Base-by-base conservation (phyloP, 2,888 invertebrate genomes). In the Sacculina carcini region DNA sequence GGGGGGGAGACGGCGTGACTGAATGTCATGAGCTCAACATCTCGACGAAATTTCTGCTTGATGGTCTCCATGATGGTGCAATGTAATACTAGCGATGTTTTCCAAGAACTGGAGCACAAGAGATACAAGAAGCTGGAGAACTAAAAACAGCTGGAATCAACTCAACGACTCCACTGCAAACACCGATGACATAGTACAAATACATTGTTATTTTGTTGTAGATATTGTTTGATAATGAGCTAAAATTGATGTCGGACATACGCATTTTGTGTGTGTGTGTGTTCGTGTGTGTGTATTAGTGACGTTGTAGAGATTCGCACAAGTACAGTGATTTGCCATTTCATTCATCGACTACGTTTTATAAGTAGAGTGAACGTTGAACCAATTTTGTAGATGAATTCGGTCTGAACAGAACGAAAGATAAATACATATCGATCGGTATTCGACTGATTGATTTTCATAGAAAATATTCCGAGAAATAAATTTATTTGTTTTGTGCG, bases 281-380 rank as follows among this genome's bases (percentile, higher is more conserved):
- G 2, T 21, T 10, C 16, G 21, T 14, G 16, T 40, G 16, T 40
- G 16, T 40, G 16, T 40, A 40, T 38, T 44, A 40, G 23, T 40
- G 26, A 40, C 23, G 40, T 24, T 40, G 21, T 9, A 3, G 21
- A 3, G 39, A 9, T 24, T 24, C 34, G 48, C 5, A 47, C 51
- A 31, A 48, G 52, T 5, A 49, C 50, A 31, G 50, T 50, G 34
- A 50, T 49, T 19, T 26, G 48, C 12, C 50, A 52, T 3, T 32
- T 50, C 12, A 23, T 52, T 7, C 52, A 54, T 50, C 50, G 50
- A 16, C 39, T 53, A 23, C 40, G 48, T 14, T 36, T 48, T 16
- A 48, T 54, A 16, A 36, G 16, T 36, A 36, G 5, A 19, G 16
- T 19, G 38, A 19, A 16, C 21, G 16, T 16, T 36, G 38, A 2